Percentiles rank a stretch among this genome's conserved stretches.
phyloP scores from a whole-genome alignment of 1,140 invertebrate species.

The Eubasilissa regina region DNA sequence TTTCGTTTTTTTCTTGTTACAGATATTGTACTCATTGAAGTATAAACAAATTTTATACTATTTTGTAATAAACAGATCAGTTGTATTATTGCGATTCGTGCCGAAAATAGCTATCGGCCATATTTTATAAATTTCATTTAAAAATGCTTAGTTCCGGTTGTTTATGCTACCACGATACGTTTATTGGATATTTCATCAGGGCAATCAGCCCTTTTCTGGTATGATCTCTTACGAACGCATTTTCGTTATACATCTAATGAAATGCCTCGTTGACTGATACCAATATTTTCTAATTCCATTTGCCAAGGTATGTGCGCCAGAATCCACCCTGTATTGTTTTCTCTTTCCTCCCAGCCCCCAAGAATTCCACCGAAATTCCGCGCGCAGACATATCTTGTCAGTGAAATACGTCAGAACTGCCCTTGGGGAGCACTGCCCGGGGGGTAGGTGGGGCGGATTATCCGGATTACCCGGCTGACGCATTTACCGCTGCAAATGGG shows the following conservation, averaged over 20 bases:
- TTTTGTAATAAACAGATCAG: too few species aligned
- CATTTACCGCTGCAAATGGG: slow-evolving; percentile 26
- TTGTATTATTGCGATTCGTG: too few species aligned
- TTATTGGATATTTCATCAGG: too few species aligned
- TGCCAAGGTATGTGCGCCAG: background rate
- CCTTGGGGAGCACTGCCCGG: too few species aligned
- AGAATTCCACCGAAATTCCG: slow-evolving; percentile 4
- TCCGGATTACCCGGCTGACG: slow-evolving; percentile 13
- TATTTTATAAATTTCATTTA: too few species aligned
- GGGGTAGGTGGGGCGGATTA: slow-evolving; percentile 13
- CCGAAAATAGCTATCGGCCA: too few species aligned
- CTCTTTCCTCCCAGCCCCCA: background rate
- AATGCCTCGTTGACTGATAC: background rate
- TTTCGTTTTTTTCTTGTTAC: too few species aligned
- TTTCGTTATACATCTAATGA: slow-evolving; percentile 18
- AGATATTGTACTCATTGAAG: too few species aligned
- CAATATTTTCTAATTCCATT: slow-evolving; percentile 23
- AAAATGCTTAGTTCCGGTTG: too few species aligned
- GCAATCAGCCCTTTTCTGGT: too few species aligned
- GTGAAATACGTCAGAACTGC: background rate
- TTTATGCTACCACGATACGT: too few species aligned
- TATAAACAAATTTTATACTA: too few species aligned
- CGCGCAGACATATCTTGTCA: background rate
- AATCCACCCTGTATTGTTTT: slow-evolving; percentile 8
- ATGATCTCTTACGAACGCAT: background rate